phyloP scores from a whole-genome alignment of 2,113 vertebrate genomes.

The Callipepla californica region DNA sequence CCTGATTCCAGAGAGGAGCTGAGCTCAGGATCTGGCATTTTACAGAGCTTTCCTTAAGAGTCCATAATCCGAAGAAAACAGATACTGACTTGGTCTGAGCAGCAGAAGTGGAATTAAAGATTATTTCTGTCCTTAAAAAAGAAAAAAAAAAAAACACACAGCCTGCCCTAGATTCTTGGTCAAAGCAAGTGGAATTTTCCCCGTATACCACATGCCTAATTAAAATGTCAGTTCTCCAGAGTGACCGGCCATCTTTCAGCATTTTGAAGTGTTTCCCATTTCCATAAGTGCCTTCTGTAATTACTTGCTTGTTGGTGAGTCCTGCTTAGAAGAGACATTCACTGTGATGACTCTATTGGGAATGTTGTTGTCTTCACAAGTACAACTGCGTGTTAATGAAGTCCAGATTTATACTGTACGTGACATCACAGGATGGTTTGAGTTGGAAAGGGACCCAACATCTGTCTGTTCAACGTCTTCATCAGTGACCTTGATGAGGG shows the following conservation, averaged over 20 bases:
- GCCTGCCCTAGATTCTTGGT: too few species aligned
- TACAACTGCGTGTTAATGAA: fast-evolving
- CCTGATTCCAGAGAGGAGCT: fast-evolving
- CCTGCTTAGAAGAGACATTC: background rate
- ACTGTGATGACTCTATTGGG: fast-evolving
- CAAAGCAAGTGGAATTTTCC: background rate
- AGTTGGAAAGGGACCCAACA: too few species aligned
- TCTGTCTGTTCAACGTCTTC: too few species aligned
- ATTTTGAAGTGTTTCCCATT: background rate
- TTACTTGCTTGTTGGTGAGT: background rate
- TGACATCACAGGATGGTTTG: background rate
- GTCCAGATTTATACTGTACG: background rate
- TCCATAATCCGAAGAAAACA: background rate
- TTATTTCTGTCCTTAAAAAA: background rate
- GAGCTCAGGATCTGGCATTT: background rate
- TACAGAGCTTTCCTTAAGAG: fast-evolving
- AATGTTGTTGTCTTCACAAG: background rate
- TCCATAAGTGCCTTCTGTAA: background rate
- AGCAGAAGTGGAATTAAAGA: fast-evolving
- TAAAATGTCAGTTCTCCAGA: background rate
- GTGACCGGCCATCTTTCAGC: background rate
- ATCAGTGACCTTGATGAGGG: too few species aligned
- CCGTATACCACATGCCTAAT: background rate
- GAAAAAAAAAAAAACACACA: background rate
- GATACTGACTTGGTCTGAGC: background rate